Conservation (phyloP, 2,797 vertebrate genomes). For the Sebastes steindachneri region DNA sequence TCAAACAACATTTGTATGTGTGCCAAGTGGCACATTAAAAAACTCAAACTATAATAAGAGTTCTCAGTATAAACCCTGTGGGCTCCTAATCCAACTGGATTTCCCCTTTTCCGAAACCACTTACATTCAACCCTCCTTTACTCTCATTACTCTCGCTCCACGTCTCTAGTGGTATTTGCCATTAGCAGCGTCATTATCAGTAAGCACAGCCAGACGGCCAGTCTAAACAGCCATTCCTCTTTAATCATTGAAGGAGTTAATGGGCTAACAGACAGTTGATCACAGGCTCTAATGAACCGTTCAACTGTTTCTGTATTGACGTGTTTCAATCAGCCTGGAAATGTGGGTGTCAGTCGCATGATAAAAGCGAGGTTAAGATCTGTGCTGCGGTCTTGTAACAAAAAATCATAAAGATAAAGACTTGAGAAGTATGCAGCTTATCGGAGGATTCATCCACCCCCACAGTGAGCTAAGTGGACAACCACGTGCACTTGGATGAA, state of each 20-base stretch:
- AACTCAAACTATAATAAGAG: not conserved
- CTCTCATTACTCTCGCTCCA: conserved; percentile 32
- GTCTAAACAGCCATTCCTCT: conserved; percentile 61
- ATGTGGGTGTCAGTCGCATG: not conserved
- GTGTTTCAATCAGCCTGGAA: not conserved
- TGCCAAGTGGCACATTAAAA: not conserved
- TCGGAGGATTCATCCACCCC: conserved; percentile 9
- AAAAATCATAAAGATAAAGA: not conserved
- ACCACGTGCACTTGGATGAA: not conserved
- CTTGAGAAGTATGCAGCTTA: not conserved
- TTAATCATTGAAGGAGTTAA: conserved; percentile 56
- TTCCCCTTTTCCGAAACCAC: conserved; percentile 50
- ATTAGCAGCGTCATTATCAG: conserved; percentile 65
- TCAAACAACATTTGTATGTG: not conserved
- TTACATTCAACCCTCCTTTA: conserved; percentile 30
- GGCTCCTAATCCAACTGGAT: conserved; percentile 40
- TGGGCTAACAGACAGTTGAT: conserved; percentile 37
- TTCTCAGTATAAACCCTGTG: not conserved
- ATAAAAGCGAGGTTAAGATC: not conserved
- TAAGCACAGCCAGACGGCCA: conserved; percentile 58
- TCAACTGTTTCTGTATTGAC: conserved; percentile 32
- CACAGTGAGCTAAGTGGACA: not conserved
- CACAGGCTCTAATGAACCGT: conserved; percentile 50
- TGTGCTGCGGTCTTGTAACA: not conserved
- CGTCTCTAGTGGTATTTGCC: conserved; percentile 35